phyloP scores from a whole-genome alignment of 1,140 invertebrate genomes.

The Drosophila elegans region DNA sequence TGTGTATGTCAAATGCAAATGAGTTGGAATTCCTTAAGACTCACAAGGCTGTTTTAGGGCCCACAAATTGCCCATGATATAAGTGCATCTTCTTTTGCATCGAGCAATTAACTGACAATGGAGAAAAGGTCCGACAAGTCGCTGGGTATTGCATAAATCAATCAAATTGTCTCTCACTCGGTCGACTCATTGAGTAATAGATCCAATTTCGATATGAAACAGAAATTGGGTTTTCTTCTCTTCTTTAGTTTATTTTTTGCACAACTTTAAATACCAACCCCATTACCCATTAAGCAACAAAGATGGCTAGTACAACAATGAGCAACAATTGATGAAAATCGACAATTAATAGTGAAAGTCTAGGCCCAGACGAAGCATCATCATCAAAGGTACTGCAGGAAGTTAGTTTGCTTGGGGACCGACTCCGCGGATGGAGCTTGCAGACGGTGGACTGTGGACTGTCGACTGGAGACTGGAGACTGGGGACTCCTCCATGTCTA shows the following conservation, averaged over 20 bases:
- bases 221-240: conserved; percentile 68
- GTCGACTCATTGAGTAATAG: conserved; percentile 77
- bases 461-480: not conserved
- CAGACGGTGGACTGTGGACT: conserved; percentile 3
- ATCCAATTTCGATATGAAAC: conserved; percentile 83
- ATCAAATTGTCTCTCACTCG: conserved; percentile 81
- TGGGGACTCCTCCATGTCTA: conserved; percentile 63
- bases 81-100: conserved; percentile 45
- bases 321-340: conserved; percentile 77
- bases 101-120: conserved; percentile 74
- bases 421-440: conserved; percentile 10
- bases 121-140: conserved; percentile 47
- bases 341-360: conserved; percentile 82
- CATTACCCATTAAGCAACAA: conserved; percentile 74
- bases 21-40: conserved; percentile 12
- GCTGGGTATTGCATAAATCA: conserved; percentile 76
- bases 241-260: conserved; percentile 43
- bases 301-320: conserved; percentile 54
- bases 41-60: conserved; percentile 1
- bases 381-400: conserved; percentile 72
- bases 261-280: conserved; percentile 82
- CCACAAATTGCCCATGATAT: conserved; percentile 45
- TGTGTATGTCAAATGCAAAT: conserved; percentile 42
- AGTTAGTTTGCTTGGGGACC: conserved; percentile 41
- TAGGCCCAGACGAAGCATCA: conserved; percentile 61